These are phyloP conservation scores for Paraescarpia echinospica DNA, from an alignment of 1,140 invertebrate genomes.

Conservation along the genomic window DNA sequence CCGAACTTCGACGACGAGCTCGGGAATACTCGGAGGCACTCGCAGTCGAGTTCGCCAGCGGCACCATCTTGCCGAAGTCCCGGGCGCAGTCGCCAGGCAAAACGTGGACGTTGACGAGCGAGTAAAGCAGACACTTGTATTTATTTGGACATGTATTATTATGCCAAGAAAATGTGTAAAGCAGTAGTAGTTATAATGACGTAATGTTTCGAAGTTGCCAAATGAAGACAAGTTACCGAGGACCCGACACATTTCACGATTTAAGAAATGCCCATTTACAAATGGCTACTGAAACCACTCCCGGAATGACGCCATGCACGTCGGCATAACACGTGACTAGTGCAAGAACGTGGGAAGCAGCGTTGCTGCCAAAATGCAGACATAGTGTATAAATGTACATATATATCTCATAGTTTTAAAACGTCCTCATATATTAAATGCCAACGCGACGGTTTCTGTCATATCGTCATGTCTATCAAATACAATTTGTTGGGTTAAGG, in stretches of 20 bases:
- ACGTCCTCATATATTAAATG: no score
- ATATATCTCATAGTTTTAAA: no score
- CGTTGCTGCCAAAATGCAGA: background rate
- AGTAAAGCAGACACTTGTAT: background rate
- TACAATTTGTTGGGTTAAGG: no score
- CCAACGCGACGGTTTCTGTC: no score
- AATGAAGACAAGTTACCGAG: no score
- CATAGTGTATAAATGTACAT: no score
- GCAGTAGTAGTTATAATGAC: background rate
- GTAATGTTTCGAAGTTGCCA: background rate
- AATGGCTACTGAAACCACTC: background rate
- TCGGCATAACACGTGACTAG: background rate
- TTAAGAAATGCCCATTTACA: background rate
- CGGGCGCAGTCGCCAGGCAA: background rate
- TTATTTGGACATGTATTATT: background rate
- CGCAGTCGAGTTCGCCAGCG: conserved; percentile 3
- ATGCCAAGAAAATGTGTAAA: background rate
- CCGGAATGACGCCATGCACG: background rate
- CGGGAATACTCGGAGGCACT: conserved; percentile 19
- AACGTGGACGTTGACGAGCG: background rate
- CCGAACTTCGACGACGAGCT: conserved; percentile 77
- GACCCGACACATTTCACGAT: no score
- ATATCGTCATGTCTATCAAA: no score
- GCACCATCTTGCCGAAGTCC: background rate
- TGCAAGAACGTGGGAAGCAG: background rate